A percentile compares a stretch with the other conserved stretches of the same genome.
Evolutionary conservation across 2,888 invertebrate genomes (phyloP).

Genomic region (Argyresthia goedartella): DNA sequence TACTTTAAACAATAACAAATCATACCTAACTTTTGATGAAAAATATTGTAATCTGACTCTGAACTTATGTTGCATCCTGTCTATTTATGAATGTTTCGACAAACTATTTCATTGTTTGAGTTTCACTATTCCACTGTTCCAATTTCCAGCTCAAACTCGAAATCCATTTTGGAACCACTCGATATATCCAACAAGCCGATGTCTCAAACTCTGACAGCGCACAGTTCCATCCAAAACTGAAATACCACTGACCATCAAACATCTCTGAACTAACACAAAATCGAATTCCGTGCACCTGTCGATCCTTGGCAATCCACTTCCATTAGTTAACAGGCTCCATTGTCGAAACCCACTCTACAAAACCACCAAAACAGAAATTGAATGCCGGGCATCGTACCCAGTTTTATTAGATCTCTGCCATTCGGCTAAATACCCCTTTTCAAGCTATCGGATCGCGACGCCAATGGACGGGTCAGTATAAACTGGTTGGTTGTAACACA

Average conservation of each 20-base stretch:
- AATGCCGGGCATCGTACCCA: slow-evolving; percentile 30
- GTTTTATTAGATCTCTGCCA: slow-evolving; percentile 24
- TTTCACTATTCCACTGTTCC: no score
- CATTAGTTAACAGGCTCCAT: slow-evolving; percentile 58
- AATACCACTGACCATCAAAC: not conserved
- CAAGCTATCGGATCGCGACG: slow-evolving; percentile 14
- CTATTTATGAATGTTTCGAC: no score
- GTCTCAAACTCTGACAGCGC: no score
- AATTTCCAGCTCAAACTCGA: no score
- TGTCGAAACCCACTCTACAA: slow-evolving; percentile 58
- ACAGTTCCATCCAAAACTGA: no score
- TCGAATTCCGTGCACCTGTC: slow-evolving; percentile 39
- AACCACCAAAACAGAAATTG: slow-evolving; percentile 43
- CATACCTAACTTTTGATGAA: no score
- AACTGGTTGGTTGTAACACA: slow-evolving; percentile 46
- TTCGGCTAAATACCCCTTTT: slow-evolving; percentile 16
- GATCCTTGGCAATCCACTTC: slow-evolving; percentile 33
- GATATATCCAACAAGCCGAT: no score
- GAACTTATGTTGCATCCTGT: no score
- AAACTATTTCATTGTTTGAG: no score
- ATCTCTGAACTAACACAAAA: not conserved
- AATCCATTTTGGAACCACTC: no score
- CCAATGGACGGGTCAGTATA: slow-evolving; percentile 23
- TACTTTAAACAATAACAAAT: no score
- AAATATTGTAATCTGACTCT: no score